Evolutionary conservation across 2,888 invertebrate genomes (phyloP), one percentile per base, ranked within the genome.

Genomic region (Rhorus exstirpatorius): DNA sequence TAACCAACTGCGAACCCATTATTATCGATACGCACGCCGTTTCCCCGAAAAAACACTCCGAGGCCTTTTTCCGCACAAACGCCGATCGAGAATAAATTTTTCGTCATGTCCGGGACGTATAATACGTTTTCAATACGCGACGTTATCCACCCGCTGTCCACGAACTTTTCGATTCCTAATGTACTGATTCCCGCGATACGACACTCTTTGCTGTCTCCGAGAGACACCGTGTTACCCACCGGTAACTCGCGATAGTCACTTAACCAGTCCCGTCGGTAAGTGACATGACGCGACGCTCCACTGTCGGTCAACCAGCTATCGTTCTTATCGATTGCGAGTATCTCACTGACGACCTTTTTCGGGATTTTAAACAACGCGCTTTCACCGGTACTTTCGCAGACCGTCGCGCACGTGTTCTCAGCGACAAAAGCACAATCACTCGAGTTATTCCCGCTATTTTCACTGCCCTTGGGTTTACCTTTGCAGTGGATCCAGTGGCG

Each of bases 291-390:
- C n/a, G n/a, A n/a, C n/a, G n/a, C n/a, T n/a, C n/a, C n/a, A 79
- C 77, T 77, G 55, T 81, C 82, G 58, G 82, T 82, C 14, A 79
- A 14, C 82, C 82, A 82, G 21, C 51, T 31, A 12, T 79, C 79
- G 17, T 41, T 24, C 19, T 61, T 75, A 72, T 72, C 71, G 49
- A 53, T 17, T 6, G 31, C 51, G n/a, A 78, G 51, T 61, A 55
- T 72, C 26, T 12, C 61, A 10, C 41, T 26, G 53, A 46, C 79
- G 10, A 65, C 38, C 8, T 65, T 17, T 0, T 8, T 21, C 38
- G 51, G 49, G 6, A 61, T 61, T 21, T 35, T 38, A 0, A 7
- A 41, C 60, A 8, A 0, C 19, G 24, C 26, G 17, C 65, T 65
- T 65, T 67, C 35, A 67, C 35, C 35, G n/a, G 55, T 58, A 26